phyloP scores from a whole-genome alignment of 2,113 vertebrate genomes.

The Sclerurus mexicanus region DNA sequence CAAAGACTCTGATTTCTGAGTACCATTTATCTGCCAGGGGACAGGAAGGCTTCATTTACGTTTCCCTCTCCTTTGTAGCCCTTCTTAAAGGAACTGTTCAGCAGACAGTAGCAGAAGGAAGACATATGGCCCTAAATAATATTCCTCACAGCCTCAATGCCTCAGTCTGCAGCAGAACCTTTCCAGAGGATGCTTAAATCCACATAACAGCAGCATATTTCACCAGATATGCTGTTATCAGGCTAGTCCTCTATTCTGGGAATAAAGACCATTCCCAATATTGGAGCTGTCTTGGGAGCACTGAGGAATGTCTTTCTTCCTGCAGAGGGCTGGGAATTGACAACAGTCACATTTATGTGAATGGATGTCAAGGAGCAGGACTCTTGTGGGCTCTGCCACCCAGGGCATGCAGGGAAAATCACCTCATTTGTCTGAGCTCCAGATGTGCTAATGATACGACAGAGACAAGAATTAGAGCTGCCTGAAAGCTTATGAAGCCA shows the following conservation, averaged over 20 bases:
- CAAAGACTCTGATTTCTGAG: constrained; percentile 1
- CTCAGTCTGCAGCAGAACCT: not conserved
- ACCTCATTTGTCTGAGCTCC: not conserved
- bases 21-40: not conserved
- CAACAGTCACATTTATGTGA: not conserved
- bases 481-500: not conserved
- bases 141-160: not conserved
- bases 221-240: not conserved
- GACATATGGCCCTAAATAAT: not conserved
- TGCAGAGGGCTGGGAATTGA: not conserved
- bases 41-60: not conserved
- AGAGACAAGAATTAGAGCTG: not conserved
- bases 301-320: not conserved
- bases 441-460: not conserved
- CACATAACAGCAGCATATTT: not conserved
- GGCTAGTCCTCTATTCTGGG: not conserved
- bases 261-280: not conserved
- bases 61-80: not conserved
- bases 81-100: not conserved
- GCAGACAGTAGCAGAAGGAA: not conserved
- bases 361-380: not conserved
- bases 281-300: not conserved
- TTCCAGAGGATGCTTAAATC: not conserved
- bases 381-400: not conserved
- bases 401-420: not conserved